phyloP scores from a whole-genome alignment of 2,888 invertebrate species.

The Microplitis deprimator region DNA sequence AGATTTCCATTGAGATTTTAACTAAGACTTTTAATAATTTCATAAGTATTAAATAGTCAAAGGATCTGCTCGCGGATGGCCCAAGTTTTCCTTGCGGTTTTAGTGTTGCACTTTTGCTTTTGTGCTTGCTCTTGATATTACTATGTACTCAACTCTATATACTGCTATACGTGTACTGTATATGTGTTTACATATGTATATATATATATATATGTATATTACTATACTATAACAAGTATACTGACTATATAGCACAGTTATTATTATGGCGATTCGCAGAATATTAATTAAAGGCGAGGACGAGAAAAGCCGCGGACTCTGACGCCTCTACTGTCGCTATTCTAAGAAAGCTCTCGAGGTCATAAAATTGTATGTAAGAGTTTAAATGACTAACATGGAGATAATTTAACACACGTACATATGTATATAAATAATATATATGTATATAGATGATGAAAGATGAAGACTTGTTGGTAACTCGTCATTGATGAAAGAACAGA shows the following conservation, averaged over 20 bases:
- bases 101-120: too few relatives aligned
- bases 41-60: neutral
- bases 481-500: constrained; percentile 31
- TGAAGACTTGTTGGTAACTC: constrained; percentile 23
- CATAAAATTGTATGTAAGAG: constrained; percentile 44
- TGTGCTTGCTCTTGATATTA: too few relatives aligned
- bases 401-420: neutral
- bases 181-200: too few relatives aligned
- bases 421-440: too few relatives aligned
- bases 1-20: constrained; percentile 1
- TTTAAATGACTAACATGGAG: constrained; percentile 16
- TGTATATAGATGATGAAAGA: constrained; percentile 5
- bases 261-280: constrained; percentile 60
- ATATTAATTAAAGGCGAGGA: constrained; percentile 63
- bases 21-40: neutral
- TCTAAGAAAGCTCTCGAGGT: constrained; percentile 49
- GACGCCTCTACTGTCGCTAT: constrained; percentile 35
- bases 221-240: neutral
- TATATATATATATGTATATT: too few relatives aligned
- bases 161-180: too few relatives aligned
- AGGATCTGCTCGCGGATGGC: neutral
- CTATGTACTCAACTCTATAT: too few relatives aligned
- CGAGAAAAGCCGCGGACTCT: constrained; percentile 51
- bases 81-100: neutral
- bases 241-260: constrained; percentile 40